Evolutionary conservation across 2,888 invertebrate species (phyloP).

Genomic region (Nezara viridula): DNA sequence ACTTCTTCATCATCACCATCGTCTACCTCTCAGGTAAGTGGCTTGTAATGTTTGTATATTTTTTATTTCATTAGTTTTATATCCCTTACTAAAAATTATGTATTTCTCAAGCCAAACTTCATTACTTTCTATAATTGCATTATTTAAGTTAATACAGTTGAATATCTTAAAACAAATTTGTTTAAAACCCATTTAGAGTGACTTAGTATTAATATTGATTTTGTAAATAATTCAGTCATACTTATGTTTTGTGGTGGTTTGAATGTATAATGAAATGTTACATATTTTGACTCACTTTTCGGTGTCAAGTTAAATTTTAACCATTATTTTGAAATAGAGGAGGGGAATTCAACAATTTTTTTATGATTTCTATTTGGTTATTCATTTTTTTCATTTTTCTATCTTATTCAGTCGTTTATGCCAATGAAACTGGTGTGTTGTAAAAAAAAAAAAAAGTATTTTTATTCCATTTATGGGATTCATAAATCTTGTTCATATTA

Average conservation of each 20-base stretch:
- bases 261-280: not conserved
- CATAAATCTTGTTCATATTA: too few relatives aligned
- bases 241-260: not conserved
- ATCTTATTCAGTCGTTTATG: too few relatives aligned
- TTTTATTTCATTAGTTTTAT: not conserved
- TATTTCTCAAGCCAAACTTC: constrained; percentile 45
- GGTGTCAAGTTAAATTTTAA: not conserved
- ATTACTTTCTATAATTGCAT: not conserved
- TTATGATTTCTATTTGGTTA: too few relatives aligned
- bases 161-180: not conserved
- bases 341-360: too few relatives aligned
- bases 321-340: too few relatives aligned
- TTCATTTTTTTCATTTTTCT: too few relatives aligned
- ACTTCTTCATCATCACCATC: constrained; percentile 68
- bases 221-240: not conserved
- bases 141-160: not conserved
- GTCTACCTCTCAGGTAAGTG: constrained; percentile 66
- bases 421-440: too few relatives aligned
- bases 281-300: not conserved
- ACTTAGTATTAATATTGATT: not conserved
- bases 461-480: too few relatives aligned
- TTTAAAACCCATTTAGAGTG: not conserved
- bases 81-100: not conserved
- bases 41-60: not conserved
- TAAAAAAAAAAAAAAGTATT: too few relatives aligned